Conservation (phyloP, 1,140 invertebrate species). For the Ceratosolen fusciceps region DNA sequence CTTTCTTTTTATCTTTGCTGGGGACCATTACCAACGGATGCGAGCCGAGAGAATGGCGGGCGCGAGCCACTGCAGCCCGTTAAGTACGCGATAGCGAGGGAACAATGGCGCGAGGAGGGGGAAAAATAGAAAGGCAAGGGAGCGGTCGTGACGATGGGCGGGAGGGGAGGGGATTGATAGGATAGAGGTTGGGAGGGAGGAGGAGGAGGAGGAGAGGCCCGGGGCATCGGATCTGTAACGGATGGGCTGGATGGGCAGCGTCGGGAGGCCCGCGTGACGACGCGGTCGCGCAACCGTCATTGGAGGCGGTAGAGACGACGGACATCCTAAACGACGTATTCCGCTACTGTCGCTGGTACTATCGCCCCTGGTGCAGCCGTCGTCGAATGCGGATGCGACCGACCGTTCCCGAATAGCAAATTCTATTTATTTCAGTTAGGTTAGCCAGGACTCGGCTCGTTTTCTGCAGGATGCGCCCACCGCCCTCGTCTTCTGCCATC, state of each 20-base stretch:
- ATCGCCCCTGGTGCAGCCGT: neutral
- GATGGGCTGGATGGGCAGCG: too few species aligned
- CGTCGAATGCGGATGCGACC: slow-evolving; percentile 29
- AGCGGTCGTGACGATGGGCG: neutral
- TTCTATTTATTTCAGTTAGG: slow-evolving; percentile 47
- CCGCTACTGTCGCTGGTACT: neutral
- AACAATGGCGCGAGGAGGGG: neutral
- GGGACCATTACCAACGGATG: too few species aligned
- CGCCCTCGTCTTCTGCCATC: neutral
- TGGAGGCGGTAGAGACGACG: neutral
- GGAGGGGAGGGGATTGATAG: neutral
- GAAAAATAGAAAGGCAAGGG: neutral
- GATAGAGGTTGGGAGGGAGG: neutral
- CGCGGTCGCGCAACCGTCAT: too few species aligned
- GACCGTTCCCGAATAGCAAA: slow-evolving; percentile 35
- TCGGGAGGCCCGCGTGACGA: too few species aligned
- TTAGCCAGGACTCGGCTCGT: slow-evolving; percentile 15
- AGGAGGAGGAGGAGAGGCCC: too few species aligned
- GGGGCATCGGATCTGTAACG: too few species aligned
- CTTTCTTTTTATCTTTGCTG: neutral
- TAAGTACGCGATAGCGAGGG: neutral
- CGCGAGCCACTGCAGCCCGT: neutral
- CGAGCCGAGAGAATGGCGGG: too few species aligned
- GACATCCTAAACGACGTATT: slow-evolving; percentile 17
- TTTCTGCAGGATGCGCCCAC: slow-evolving; percentile 19